Base-by-base conservation (phyloP, 2,113 vertebrate species). In the Onychorhynchus coronatus region DNA sequence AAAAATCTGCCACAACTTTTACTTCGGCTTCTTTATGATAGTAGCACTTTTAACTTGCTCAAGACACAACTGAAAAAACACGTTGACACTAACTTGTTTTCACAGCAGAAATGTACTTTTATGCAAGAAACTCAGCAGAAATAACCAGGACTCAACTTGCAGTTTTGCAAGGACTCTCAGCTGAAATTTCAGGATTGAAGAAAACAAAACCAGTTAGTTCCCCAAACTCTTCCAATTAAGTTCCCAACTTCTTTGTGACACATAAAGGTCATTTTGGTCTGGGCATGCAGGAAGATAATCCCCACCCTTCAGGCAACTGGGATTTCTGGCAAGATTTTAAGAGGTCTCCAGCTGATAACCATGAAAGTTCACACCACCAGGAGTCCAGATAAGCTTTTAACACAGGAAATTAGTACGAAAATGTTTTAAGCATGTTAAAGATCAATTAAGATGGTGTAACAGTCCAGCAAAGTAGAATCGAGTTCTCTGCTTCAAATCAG, bases 321-420 rank as follows among this genome's bases (percentile, higher is more conserved):
- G 93, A 88, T 84, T 95, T 90, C 66, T 95, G 91, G 94, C 87
- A 93, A 87, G 96, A 71, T 77, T 95, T 96, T 95, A 94, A 94
- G 93, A 91, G 77, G 88, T 90, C 93, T 96, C 93, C 93, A 97
- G 93, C 95, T 97, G 94, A 93, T 83, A 90, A 88, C 87, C 83
- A 95, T 59, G 92, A 71, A 98, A 94, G 81, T 96, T 96, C 94
- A 92, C 87, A 91, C 25, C 81, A 2, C 88, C 86, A 92, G 94
- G 94, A 89, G 89, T 77, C 94, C 90, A 95, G 92, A 93, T 92
- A 97, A 97, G 93, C 92, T 95, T 96, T 81, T 90, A 82, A 91
- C 89, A 87, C 79, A 96, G 97, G 97, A 98, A 97, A 97, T 96
- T 73, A 96, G 88, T 77, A 91, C 10, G 24, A 84, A 93, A 95